Evolutionary conservation across 2,888 invertebrate species (phyloP), one percentile per base, ranked within the genome.

Genomic region (Thumatha senex): DNA sequence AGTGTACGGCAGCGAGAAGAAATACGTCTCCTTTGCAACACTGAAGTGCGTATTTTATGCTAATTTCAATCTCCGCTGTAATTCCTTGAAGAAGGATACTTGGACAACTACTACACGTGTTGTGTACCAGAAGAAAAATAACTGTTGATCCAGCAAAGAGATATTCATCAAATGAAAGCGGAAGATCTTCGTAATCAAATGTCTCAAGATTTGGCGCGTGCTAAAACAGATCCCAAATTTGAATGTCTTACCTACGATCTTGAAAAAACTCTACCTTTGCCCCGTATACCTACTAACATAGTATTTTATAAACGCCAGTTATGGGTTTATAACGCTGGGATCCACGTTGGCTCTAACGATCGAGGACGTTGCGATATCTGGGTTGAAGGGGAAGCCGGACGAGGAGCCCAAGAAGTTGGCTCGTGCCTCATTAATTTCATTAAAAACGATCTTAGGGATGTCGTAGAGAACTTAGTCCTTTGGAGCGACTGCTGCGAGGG

Each of bases 301-400:
- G 56, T 61, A 4, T 59, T 61, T 45, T 62, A 65, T 42, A 65
- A 65, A 43, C 45, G 57, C 12, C 65, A 63, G 39, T 40, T 60
- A 24, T 58, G 56, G 55, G 33, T 61, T 1, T 61, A 59, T 41
- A 64, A 61, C 49, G 41, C 49, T 38, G 57, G 60, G 12, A 62
- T 60, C 38, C 54, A 56, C 41, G 35, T 43, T 40, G 63, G 57
- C 13, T 54, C 48, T 7, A 48, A 47, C 12, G 58, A 56, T 42
- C n/a, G 50, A 42, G 63, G 41, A 8, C 49, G 48, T 31, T 62
- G 56, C 48, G 44, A 60, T 46, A 30, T 58, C 18, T 62, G 62
- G 58, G 48, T 59, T n/a, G 59, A 61, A 53, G 55, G 52, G 11
- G 58, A 63, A 50, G 59, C 63, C 13, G 51, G 61, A 7, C 46